These are phyloP conservation scores for Melipona bicolor DNA, from an alignment of 2,888 invertebrate species.

Conservation along the genomic window DNA sequence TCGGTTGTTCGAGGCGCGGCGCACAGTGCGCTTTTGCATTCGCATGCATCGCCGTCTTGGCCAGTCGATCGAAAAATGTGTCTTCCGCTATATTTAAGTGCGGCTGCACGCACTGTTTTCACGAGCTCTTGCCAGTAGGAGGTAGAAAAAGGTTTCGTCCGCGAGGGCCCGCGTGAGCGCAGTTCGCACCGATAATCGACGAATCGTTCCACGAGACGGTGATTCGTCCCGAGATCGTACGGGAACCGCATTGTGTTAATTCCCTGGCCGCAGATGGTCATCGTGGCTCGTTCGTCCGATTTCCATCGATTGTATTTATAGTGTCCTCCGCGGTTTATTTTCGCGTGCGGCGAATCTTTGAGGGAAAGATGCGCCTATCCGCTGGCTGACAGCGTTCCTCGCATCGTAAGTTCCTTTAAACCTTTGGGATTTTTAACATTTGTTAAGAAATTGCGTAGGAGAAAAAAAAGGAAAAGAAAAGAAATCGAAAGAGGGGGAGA, in stretches of 20 bases:
- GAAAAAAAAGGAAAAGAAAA: not conserved
- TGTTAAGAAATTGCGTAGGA: constrained; percentile 1
- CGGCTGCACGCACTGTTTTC: constrained; percentile 67
- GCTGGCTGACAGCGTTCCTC: constrained; percentile 65
- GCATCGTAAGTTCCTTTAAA: constrained; percentile 60
- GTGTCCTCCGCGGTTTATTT: constrained; percentile 74
- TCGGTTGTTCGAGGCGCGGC: constrained; percentile 52
- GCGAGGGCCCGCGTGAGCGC: not conserved
- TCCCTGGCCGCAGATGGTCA: constrained; percentile 77
- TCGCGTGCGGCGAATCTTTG: constrained; percentile 54
- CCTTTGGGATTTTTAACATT: constrained; percentile 4
- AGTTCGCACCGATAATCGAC: not conserved
- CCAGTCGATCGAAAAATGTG: constrained; percentile 75
- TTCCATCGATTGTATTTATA: constrained; percentile 82
- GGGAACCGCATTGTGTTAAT: constrained; percentile 52
- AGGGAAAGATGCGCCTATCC: constrained; percentile 67
- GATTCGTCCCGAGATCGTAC: constrained; percentile 21
- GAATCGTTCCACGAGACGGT: constrained; percentile 23
- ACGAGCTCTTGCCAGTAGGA: constrained; percentile 55
- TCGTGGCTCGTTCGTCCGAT: constrained; percentile 75
- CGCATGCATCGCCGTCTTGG: constrained; percentile 51
- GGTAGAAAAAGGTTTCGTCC: constrained; percentile 27
- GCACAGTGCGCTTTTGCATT: constrained; percentile 54
- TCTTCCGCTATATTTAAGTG: constrained; percentile 71
- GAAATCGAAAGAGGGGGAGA: not conserved